These are phyloP conservation scores for Heterodera schachtii DNA, from an alignment of 1,140 invertebrate species.

Conservation along the genomic window DNA sequence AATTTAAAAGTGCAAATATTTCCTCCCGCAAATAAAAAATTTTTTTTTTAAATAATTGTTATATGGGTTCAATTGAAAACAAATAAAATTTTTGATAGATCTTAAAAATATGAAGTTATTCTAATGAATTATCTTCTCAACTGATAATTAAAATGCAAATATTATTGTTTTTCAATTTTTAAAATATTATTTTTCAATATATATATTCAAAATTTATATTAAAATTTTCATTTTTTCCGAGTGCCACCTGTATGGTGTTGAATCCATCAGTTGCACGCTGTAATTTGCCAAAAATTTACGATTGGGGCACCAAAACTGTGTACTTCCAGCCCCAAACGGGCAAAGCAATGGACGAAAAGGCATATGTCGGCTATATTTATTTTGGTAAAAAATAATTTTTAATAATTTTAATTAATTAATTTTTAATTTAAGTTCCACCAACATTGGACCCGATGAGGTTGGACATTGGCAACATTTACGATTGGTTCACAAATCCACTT, in stretches of 20 bases:
- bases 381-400: constrained; percentile 46
- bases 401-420: constrained; percentile 31
- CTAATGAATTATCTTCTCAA: no score
- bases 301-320: constrained; percentile 65
- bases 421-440: constrained; percentile 51
- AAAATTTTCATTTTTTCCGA: constrained; percentile 30
- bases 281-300: constrained; percentile 60
- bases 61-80: no score
- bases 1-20: no score
- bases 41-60: no score
- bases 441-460: constrained; percentile 62
- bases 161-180: no score
- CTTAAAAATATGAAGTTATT: no score
- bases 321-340: constrained; percentile 63
- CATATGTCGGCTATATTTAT: constrained; percentile 64
- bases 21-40: no score
- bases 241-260: constrained; percentile 58
- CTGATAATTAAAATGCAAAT: no score
- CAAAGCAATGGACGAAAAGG: constrained; percentile 63
- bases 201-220: constrained; percentile 16
- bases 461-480: constrained; percentile 64
- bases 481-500: constrained; percentile 65
- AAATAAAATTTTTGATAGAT: no score
- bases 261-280: constrained; percentile 63
- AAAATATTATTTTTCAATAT: background rate